Percentiles rank a stretch among this genome's conserved stretches.
Conservation (phyloP, 1,140 invertebrate genomes). For the Drosophila kepulauana region DNA sequence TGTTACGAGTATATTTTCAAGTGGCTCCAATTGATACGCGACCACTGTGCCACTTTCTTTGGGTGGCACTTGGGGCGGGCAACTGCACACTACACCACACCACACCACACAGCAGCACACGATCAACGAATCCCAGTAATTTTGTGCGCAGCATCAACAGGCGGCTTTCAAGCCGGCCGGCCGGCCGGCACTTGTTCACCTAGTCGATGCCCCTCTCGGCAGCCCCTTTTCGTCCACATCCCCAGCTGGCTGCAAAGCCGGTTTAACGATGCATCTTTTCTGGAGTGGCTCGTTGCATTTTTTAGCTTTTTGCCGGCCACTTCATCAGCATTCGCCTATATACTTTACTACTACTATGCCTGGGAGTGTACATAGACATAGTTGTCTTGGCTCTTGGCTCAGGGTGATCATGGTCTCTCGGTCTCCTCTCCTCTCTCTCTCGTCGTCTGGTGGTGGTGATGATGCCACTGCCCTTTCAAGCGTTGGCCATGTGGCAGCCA, state of each 20-base stretch:
- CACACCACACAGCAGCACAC: background rate
- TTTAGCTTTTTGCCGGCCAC: constrained; percentile 62
- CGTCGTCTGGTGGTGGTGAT: constrained; percentile 9
- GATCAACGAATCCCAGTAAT: constrained; percentile 7
- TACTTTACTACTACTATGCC: constrained; percentile 1
- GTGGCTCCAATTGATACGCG: constrained; percentile 37
- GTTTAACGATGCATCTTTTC: constrained; percentile 58
- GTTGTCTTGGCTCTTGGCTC: constrained; percentile 11
- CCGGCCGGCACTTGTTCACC: constrained; percentile 54
- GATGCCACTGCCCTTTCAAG: constrained; percentile 38
- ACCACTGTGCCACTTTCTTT: constrained; percentile 66
- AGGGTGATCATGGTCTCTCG: constrained; percentile 16
- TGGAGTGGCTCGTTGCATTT: constrained; percentile 61
- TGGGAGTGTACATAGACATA: constrained; percentile 23
- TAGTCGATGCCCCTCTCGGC: constrained; percentile 16
- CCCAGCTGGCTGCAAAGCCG: constrained; percentile 55
- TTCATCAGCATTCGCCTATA: constrained; percentile 49
- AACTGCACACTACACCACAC: constrained; percentile 19
- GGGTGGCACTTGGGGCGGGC: constrained; percentile 30
- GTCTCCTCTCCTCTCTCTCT: background rate
- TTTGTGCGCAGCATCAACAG: constrained; percentile 24
- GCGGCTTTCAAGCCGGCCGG: constrained; percentile 24
- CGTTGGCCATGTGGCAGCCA: constrained; percentile 41
- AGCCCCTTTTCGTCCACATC: background rate
- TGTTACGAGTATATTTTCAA: constrained; percentile 35